Evolutionary conservation across 1,140 invertebrate genomes (phyloP), one percentile per base, ranked within the genome.

Genomic region (Zaprionus davidi): DNA sequence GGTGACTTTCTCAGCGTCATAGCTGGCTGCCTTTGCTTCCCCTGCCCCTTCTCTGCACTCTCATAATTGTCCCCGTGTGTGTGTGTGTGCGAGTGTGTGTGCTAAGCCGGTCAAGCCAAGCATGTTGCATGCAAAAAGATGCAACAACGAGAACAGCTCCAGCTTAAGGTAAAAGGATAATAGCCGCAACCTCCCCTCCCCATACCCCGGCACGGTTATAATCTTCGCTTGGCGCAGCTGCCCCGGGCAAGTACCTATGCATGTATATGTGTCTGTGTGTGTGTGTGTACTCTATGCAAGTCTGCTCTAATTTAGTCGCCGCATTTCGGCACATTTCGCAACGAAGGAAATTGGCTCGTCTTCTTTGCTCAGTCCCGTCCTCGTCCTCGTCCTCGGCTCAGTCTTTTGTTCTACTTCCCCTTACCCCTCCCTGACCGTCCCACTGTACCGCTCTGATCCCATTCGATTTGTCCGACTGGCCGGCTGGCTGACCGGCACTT

Each of bases 1-100:
- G n/a, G 36, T 22, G 20, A 70, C 71, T 73, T 86, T 88, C 84
- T 88, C 85, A 88, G 81, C 71, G 84, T 90, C 84, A 88, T 84
- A 88, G 84, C 63, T 87, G 68, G 78, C 78, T 88, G 76, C 82
- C 76, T 58, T 15, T 31, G 15, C 55, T n/a, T 57, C 34, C 6
- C 12, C 28, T 31, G 0, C 9, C 31, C 31, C 31, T 31, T 31
- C 31, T 31, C 15, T 7, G 41, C 28, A 63, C 34, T 65, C 17
- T 38, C 56, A 49, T 79, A 76, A 79, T 79, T 58, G 28, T 36
- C 15, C 17, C 56, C 11, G 9, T 60, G 20, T 13, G 12, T 49
- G 41, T 64, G 60, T 20, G 26, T 36, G 44, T 31, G 20, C 55
- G 34, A 46, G 28, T 56, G 20, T 62, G 63, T 41, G 15, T 65